These are phyloP conservation scores for Acrocephalus scirpaceus DNA, from an alignment of 2,797 vertebrate species.

Conservation along the genomic window DNA sequence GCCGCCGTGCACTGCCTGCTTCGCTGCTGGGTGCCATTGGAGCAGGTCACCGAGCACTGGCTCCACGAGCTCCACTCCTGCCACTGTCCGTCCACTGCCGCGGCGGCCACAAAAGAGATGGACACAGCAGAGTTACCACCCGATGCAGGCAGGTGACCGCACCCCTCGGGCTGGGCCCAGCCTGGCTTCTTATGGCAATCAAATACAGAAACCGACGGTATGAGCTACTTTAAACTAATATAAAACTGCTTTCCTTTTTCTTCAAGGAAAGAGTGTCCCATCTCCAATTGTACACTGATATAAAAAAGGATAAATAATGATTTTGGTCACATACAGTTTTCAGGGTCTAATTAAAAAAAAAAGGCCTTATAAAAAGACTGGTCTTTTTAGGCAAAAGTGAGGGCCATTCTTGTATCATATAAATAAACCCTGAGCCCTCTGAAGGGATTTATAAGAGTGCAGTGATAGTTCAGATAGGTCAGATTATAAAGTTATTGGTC, in stretches of 20 bases:
- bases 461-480: background rate
- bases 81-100: slow-evolving; percentile 96
- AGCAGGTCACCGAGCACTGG: slow-evolving; percentile 97
- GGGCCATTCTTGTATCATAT: background rate
- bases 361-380: background rate
- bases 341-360: background rate
- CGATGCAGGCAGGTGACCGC: accelerated
- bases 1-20: slow-evolving; percentile 94
- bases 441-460: background rate
- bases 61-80: slow-evolving; percentile 99
- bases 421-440: background rate
- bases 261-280: background rate
- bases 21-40: slow-evolving; percentile 97
- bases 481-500: background rate
- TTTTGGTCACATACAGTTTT: background rate
- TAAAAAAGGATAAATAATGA: background rate
- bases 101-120: slow-evolving; percentile 48
- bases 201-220: background rate
- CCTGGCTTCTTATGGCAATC: background rate
- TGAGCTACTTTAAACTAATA: background rate
- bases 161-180: background rate
- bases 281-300: background rate
- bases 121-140: slow-evolving; percentile 17
- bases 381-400: background rate
- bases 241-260: background rate